Conservation (phyloP, 2,888 invertebrate genomes). For the Pristionchus fissidentatus region DNA sequence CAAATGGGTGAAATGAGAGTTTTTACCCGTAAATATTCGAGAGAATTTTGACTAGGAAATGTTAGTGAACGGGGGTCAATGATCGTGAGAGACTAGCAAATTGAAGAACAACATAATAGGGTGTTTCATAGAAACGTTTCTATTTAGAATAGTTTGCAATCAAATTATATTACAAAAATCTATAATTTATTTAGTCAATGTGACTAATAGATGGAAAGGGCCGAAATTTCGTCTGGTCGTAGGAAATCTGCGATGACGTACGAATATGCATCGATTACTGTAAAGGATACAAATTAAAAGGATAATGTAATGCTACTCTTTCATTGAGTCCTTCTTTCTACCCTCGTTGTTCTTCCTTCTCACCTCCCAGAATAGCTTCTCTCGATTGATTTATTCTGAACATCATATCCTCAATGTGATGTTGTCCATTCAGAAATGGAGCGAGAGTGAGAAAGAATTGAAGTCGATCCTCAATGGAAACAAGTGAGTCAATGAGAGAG, state of each 20-base stretch:
- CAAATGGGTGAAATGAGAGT: neutral
- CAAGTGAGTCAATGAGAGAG: no score
- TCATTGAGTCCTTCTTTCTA: no score
- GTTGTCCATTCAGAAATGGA: conserved; percentile 44
- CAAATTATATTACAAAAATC: neutral
- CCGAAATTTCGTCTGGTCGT: conserved; percentile 54
- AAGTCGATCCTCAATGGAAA: neutral
- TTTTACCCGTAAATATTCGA: neutral
- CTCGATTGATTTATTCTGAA: conserved; percentile 33
- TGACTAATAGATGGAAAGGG: conserved; percentile 41
- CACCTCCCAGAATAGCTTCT: neutral
- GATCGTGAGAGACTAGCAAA: conserved; percentile 12
- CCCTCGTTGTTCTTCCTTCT: no score
- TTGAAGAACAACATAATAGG: neutral
- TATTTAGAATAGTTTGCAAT: conserved; percentile 2
- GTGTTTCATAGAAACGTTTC: conserved; percentile 30
- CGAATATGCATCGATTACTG: conserved; percentile 55
- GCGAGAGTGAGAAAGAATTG: neutral
- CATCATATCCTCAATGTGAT: conserved; percentile 49
- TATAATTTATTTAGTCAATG: neutral
- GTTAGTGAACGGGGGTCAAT: conserved; percentile 5
- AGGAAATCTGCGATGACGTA: conserved; percentile 62
- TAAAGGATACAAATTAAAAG: neutral
- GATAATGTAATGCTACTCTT: no score
- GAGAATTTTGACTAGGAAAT: conserved; percentile 4